Conservation (phyloP, 2,113 vertebrate species). For the Garra rufa region DNA sequence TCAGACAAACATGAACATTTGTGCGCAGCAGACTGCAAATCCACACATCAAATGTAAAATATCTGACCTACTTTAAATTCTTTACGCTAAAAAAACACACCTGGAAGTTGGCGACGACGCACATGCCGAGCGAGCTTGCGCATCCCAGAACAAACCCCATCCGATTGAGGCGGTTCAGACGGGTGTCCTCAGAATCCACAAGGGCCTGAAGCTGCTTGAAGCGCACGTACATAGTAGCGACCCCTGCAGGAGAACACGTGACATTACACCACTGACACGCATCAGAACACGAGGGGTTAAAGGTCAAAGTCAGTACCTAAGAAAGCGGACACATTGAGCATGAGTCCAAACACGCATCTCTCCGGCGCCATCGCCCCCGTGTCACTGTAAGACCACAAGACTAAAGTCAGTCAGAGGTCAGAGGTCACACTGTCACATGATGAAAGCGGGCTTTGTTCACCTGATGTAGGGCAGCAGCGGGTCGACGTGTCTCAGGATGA, state of each 20-base stretch:
- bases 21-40: background rate
- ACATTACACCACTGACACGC: background rate
- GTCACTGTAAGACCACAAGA: constrained; percentile 78
- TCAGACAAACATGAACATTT: background rate
- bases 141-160: constrained; percentile 80
- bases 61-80: background rate
- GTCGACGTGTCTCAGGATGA: constrained; percentile 86
- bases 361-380: constrained; percentile 88
- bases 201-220: constrained; percentile 96
- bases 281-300: too few relatives aligned
- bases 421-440: background rate
- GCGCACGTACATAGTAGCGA: constrained; percentile 78
- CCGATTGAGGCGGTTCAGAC: constrained; percentile 75
- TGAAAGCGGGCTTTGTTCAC: constrained; percentile 61
- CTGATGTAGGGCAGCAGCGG: constrained; percentile 93
- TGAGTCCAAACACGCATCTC: constrained; percentile 92
- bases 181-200: constrained; percentile 77
- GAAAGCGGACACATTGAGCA: constrained; percentile 87
- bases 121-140: constrained; percentile 89
- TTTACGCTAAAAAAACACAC: constrained; percentile 60
- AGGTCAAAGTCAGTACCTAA: constrained; percentile 76
- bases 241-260: constrained; percentile 70
- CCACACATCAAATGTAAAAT: background rate
- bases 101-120: constrained; percentile 90
- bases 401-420: background rate